A percentile compares a stretch with the other conserved stretches of the same genome.
Evolutionary conservation across 2,888 invertebrate species (phyloP).

Genomic region (Drosophila affinis): DNA sequence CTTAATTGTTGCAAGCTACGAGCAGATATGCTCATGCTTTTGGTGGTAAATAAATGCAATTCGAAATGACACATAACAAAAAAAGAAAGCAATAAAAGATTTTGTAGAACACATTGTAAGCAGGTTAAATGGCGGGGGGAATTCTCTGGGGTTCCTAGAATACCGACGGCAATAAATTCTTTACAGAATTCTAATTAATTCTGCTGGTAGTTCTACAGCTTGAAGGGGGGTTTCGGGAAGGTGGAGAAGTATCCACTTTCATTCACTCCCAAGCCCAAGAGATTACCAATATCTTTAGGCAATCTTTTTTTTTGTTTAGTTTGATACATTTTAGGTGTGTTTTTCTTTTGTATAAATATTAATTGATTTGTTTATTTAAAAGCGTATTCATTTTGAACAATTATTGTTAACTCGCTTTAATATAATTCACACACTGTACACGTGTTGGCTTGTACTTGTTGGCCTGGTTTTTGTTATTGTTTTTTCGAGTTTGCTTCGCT

Average conservation of each 20-base stretch:
- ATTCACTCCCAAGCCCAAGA: too few species aligned
- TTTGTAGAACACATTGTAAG: neutral
- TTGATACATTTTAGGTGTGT: too few species aligned
- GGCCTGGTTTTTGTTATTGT: constrained; percentile 27
- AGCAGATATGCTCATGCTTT: neutral
- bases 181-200: too few species aligned
- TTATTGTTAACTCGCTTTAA: neutral
- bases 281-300: too few species aligned
- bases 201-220: too few species aligned
- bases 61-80: neutral
- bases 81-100: neutral
- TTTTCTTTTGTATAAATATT: neutral
- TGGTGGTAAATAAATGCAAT: neutral
- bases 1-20: constrained; percentile 38
- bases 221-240: neutral
- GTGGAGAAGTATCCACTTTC: neutral
- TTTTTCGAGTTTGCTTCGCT: constrained; percentile 23
- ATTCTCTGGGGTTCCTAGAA: constrained; percentile 1
- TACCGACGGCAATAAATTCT: constrained; percentile 24
- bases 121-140: neutral
- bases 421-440: neutral
- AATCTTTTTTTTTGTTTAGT: too few species aligned
- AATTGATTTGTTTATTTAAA: neutral
- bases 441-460: neutral
- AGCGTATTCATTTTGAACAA: neutral